Evolutionary conservation across 2,888 invertebrate genomes (phyloP).

Genomic region (Trichacis sp.): DNA sequence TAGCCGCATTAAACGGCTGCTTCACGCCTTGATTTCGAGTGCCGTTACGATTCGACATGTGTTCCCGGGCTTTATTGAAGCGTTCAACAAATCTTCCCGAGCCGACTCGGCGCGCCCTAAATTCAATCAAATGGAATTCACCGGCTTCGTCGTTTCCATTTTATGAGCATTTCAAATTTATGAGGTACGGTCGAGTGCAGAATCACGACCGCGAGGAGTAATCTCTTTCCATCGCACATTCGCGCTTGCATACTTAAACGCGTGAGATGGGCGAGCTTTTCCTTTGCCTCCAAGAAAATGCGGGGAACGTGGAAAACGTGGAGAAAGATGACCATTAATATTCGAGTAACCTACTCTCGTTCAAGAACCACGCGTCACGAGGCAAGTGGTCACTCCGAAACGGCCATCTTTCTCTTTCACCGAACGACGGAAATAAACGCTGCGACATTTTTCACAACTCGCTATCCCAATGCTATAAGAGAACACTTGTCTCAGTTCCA

Average conservation of each 20-base stretch:
- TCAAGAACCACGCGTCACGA: slow-evolving; percentile 4
- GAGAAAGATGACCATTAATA: slow-evolving; percentile 39
- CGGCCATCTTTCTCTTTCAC: neutral
- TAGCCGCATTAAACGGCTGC: slow-evolving; percentile 52
- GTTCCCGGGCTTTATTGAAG: slow-evolving; percentile 1
- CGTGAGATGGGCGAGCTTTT: slow-evolving; percentile 28
- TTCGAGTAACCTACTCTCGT: slow-evolving; percentile 24
- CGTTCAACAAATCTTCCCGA: neutral
- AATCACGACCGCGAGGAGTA: neutral
- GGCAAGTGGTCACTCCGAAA: neutral
- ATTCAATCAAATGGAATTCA: neutral
- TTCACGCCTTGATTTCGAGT: slow-evolving; percentile 52
- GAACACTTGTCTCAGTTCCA: too few species aligned
- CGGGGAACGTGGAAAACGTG: too few species aligned
- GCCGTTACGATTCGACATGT: slow-evolving; percentile 38
- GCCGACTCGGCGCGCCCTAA: neutral
- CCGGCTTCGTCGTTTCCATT: neutral
- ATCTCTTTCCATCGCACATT: neutral
- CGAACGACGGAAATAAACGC: neutral
- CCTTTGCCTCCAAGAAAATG: slow-evolving; percentile 30
- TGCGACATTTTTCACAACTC: neutral
- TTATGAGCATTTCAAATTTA: neutral
- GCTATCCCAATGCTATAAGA: too few species aligned
- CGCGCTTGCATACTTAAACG: slow-evolving; percentile 14
- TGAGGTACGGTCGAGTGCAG: neutral